Evolutionary conservation across 2,888 invertebrate genomes (phyloP), one percentile per base, ranked within the genome.

Genomic region (Caenorhabditis sp.): DNA sequence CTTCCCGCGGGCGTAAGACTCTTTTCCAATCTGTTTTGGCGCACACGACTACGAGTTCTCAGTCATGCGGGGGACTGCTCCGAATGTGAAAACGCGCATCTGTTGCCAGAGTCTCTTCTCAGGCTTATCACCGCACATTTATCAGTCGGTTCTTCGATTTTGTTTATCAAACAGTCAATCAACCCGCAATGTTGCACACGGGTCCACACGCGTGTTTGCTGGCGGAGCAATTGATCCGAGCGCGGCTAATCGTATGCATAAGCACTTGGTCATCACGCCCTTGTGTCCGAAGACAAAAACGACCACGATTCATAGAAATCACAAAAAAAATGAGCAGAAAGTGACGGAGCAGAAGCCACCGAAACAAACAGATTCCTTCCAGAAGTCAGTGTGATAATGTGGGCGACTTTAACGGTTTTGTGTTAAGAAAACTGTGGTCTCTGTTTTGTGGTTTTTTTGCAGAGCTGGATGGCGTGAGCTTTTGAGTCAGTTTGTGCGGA

Each of bases 241-340:
- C 13, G 3, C 46, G 46, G 26, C 27, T 48, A 48, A 48, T 26
- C 46, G 26, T 27, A 27, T 8, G 46, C 27, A 26, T 48, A 48
- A 48, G 26, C 27, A 15, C 13, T 41, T 53, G 41, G 63, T 63
- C 65, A 66, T 66, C 56, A 66, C 65, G 65, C 65, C 53, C 63
- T 65, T 55, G 27, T 32, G 17, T 43, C 15, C 41, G 20, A 20
- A 3, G 30, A 17, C 20, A 26, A 30, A 24, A 41, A 32, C 62
- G n/a, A n/a, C n/a, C n/a, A n/a, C n/a, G n/a, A n/a, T n/a, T n/a
- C n/a, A n/a, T 30, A 39, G 43, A 63, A 55, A 65, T 17, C 53
- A 48, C 30, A 43, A 43, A 43, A 20, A 43, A 43, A 22, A 43
- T n/a, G n/a, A n/a, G 22, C 43, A 48, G 17, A 48, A 48, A 48